Base-by-base conservation (phyloP, 2,888 invertebrate genomes). In the Polylopha cassiicola region DNA sequence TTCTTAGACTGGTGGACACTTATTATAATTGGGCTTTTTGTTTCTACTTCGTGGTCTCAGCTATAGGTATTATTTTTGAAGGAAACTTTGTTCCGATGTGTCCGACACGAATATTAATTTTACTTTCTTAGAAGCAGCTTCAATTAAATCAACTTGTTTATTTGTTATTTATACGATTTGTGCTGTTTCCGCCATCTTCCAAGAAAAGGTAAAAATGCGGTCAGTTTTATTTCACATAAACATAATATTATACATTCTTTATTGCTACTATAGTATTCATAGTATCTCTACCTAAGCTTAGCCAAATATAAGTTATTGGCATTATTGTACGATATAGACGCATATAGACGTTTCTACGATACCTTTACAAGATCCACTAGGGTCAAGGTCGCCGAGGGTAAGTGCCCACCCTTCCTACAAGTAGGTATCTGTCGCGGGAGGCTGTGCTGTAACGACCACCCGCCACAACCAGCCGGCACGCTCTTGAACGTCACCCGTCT, bases 21-120 rank as follows among this genome's bases (percentile, higher is more conserved):
- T n/a, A n/a, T n/a, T 42, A 58, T 60, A 65, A 65, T 58, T 52
- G 59, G 59, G 59, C 63, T 60, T 67, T 73, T 73, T 73, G 70
- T 69, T 65, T 73, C 63, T 64, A 60, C 59, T 57, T 51, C 49
- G 53, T 52, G 58, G 61, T 58, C 62, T 64, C 61, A 58, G 64
- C 69, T 69, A 61, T 55, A 58, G 57, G 64, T 61, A 60, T n/a
- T n/a, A n/a, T n/a, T 46, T 58, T 48, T 59, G 63, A 73, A 69
- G 67, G 65, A 65, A 64, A 65, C 64, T 61, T 55, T 54, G 20
- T 10, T 24, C 29, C 18, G 15, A 16, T 55, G 52, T 53, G 60
- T 50, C 50, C 49, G 44, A 38, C 54, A 58, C 45, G 47, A 61
- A 61, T 62, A 58, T 60, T 53, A 55, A 63, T 63, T 61, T 43